These are phyloP conservation scores for Ormia ochracea DNA, from an alignment of 2,888 invertebrate species.

Conservation along the genomic window DNA sequence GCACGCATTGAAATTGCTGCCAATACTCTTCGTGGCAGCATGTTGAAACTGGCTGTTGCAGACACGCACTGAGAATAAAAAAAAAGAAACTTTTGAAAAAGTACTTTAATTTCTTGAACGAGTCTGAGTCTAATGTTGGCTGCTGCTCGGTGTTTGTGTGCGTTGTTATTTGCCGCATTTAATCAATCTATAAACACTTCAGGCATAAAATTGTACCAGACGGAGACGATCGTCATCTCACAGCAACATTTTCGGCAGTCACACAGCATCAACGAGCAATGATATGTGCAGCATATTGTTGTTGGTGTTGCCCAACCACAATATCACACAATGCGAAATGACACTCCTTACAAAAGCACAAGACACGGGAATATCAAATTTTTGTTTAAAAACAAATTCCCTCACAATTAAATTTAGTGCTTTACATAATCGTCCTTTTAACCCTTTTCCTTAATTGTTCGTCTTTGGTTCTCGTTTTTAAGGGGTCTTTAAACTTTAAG, in stretches of 20 bases:
- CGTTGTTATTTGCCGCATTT: constrained; percentile 32
- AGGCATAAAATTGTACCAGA: constrained; percentile 71
- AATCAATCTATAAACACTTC: constrained; percentile 71
- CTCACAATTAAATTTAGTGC: constrained; percentile 33
- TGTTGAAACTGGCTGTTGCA: constrained; percentile 12
- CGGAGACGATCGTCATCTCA: constrained; percentile 42
- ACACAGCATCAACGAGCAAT: constrained; percentile 17
- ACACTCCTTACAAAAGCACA: constrained; percentile 38
- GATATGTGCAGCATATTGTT: background rate
- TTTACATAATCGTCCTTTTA: constrained; percentile 52
- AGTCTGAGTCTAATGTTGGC: constrained; percentile 34
- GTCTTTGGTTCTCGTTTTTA: background rate
- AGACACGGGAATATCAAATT: background rate
- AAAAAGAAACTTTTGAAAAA: background rate
- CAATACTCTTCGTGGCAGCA: constrained; percentile 32
- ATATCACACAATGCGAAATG: constrained; percentile 30
- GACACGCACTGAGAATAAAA: no score
- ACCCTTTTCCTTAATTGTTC: constrained; percentile 38
- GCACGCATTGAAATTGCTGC: constrained; percentile 62
- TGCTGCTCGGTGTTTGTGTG: background rate
- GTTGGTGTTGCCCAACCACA: background rate
- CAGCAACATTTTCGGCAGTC: constrained; percentile 53
- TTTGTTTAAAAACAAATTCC: constrained; percentile 1
- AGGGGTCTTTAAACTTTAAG: constrained; percentile 55
- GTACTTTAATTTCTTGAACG: constrained; percentile 9